Conservation (phyloP, 2,797 vertebrate species). For the Sebastes kiyomatsui region DNA sequence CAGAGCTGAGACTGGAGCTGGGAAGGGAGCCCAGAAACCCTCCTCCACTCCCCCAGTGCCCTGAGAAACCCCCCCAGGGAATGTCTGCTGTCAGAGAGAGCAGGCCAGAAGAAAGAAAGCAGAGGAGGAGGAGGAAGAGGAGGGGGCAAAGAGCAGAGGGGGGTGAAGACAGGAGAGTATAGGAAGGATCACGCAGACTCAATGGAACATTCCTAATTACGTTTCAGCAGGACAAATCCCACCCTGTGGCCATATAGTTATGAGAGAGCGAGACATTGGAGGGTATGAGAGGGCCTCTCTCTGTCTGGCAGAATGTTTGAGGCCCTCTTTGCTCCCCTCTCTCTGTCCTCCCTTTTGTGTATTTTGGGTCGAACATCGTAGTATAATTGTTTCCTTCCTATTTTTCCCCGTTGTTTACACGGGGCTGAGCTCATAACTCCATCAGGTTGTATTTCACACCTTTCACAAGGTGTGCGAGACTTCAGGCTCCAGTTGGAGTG, state of each 20-base stretch:
- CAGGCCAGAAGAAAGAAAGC: slow-evolving; percentile 63
- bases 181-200: slow-evolving; percentile 61
- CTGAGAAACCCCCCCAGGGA: slow-evolving; percentile 69
- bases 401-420: slow-evolving; percentile 45
- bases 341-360: slow-evolving; percentile 16
- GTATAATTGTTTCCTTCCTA: slow-evolving; percentile 71
- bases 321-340: slow-evolving; percentile 21
- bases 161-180: slow-evolving; percentile 43
- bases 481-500: slow-evolving; percentile 18
- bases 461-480: slow-evolving; percentile 33
- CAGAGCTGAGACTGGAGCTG: slow-evolving; percentile 67
- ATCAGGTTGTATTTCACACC: slow-evolving; percentile 55
- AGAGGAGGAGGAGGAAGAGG: slow-evolving; percentile 22
- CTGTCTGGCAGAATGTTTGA: slow-evolving; percentile 30
- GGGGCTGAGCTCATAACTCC: slow-evolving; percentile 46
- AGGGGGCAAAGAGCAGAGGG: slow-evolving; percentile 51
- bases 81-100: slow-evolving; percentile 72
- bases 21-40: slow-evolving; percentile 71
- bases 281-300: slow-evolving; percentile 49
- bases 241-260: slow-evolving; percentile 67
- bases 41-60: slow-evolving; percentile 54
- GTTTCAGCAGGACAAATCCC: slow-evolving; percentile 73
- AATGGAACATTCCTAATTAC: slow-evolving; percentile 78
- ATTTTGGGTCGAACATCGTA: slow-evolving; percentile 47
- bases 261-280: slow-evolving; percentile 56